A percentile compares a stretch with the other conserved stretches of the same genome.
Evolutionary conservation across 2,113 vertebrate species (phyloP).

Genomic region (Plotosus lineatus): DNA sequence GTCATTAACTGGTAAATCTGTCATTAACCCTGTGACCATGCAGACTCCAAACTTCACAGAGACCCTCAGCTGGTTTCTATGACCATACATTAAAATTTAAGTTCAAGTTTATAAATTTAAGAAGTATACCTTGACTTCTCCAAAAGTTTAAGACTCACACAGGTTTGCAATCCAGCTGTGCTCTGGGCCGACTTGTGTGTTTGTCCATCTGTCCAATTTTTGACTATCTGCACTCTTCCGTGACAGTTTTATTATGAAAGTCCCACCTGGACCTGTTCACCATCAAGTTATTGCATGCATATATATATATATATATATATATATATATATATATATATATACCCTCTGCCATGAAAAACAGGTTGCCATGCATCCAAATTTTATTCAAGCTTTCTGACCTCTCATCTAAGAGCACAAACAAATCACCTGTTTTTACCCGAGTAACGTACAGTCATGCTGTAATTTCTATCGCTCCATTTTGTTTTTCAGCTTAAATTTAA

Average conservation of each 20-base stretch:
- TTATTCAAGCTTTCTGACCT: background rate
- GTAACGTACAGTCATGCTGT: background rate
- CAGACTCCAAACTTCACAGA: background rate
- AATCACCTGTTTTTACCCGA: background rate
- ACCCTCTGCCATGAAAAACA: background rate
- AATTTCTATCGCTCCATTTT: background rate
- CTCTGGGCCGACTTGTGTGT: slow-evolving; percentile 12
- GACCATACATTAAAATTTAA: background rate
- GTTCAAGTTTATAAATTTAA: background rate
- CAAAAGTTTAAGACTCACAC: slow-evolving; percentile 3
- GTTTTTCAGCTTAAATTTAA: background rate
- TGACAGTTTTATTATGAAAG: slow-evolving; percentile 29
- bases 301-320: background rate
- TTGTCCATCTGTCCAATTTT: background rate
- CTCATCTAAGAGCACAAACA: background rate
- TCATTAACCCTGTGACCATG: background rate
- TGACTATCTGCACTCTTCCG: slow-evolving; percentile 3
- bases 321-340: background rate
- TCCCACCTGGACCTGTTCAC: slow-evolving; percentile 10
- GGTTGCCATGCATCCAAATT: background rate
- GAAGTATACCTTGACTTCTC: background rate
- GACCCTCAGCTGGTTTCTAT: slow-evolving; percentile 6
- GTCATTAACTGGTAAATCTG: background rate
- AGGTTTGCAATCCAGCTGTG: background rate
- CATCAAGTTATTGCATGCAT: background rate